phyloP scores from a whole-genome alignment of 2,113 vertebrate genomes.

The Sigmodon hispidus region DNA sequence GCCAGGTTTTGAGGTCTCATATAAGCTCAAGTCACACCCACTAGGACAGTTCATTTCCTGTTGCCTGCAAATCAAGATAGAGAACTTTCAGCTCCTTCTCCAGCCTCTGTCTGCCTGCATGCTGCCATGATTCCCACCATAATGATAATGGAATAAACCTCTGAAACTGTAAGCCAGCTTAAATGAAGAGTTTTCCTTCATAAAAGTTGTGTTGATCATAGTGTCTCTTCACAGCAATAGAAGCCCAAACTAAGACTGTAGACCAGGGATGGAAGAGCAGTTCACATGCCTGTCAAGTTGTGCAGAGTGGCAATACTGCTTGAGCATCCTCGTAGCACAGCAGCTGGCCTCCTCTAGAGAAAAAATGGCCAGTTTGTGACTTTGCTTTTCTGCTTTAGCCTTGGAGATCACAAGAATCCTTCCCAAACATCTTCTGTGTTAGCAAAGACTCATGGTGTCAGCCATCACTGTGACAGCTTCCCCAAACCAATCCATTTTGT shows the following conservation, averaged over 20 bases:
- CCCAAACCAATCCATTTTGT: background rate
- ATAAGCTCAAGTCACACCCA: background rate
- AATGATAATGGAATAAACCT: background rate
- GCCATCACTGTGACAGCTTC: background rate
- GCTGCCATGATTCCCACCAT: background rate
- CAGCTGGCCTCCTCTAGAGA: background rate
- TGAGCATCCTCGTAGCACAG: background rate
- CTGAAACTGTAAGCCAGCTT: background rate
- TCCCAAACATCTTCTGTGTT: background rate
- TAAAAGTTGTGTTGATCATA: background rate
- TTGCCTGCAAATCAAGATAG: background rate
- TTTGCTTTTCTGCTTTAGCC: background rate
- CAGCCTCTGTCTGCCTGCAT: background rate
- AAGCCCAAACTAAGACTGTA: background rate
- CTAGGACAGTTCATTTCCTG: background rate
- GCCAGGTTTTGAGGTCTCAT: background rate
- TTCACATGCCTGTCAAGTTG: background rate
- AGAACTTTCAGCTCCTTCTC: background rate
- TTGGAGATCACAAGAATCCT: background rate
- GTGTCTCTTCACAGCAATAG: background rate
- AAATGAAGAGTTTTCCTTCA: background rate
- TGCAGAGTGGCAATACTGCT: background rate
- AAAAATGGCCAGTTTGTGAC: background rate
- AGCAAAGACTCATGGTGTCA: background rate
- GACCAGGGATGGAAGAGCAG: fast-evolving